Base-by-base conservation (phyloP, 2,888 invertebrate genomes). In the Bombylius discolor region DNA sequence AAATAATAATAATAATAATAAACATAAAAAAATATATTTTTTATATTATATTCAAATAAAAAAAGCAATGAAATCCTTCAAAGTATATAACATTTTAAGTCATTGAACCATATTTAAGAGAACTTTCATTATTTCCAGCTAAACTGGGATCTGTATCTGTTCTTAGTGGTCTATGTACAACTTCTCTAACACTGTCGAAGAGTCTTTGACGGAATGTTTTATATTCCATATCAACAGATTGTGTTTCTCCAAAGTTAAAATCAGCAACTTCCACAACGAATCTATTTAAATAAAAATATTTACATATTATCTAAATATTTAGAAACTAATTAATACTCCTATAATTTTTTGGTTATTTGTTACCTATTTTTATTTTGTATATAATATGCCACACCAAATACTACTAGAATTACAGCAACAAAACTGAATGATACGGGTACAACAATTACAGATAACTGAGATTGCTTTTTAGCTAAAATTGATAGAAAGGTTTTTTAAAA, bases 321-420 rank as follows among this genome's bases (percentile, higher is more conserved):
- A 23, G 23, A 23, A 23, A 23, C 23, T 23, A 23, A 23, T 23
- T 23, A 23, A 23, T 23, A 23, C n/a, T n/a, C n/a, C n/a, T 23
- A 23, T 23, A 23, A 23, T 23, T 2, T 23, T 23, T 23, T 23
- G 23, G 23, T 23, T 23, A 23, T 23, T 23, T 23, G 23, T 65
- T 69, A 85, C 86, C 87, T 83, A 53, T 86, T 84, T 63, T 87
- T 79, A 67, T 85, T 88, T 69, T 91, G 90, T 55, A 87, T 77
- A 67, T 90, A 91, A 70, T 89, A 92, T 0, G 92, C 89, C 12
- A 92, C 83, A 12, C 92, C 93, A 70, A 92, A 90, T 46, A 93
- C 83, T 47, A 93, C 84, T 53, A 90, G 72, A 46, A 89, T 87
- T 13, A 90, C 84, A 4, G 92, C 92, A 14, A 87, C 79, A 53